Conservation (phyloP, 2,797 vertebrate species). For the Hafferia zeledoni region DNA sequence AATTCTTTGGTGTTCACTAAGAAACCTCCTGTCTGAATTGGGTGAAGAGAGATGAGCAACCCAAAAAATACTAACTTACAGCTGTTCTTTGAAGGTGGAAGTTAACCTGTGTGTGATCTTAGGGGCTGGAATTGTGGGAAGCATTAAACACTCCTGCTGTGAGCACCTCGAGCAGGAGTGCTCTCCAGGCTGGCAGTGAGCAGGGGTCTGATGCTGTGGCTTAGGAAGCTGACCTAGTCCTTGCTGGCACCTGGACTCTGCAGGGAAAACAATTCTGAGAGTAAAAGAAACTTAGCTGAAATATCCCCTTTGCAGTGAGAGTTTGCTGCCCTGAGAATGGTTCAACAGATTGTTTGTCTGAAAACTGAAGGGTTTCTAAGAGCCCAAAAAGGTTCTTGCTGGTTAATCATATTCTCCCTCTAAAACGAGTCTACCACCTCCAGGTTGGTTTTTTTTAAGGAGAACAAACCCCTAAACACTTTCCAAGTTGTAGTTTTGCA, state of each 20-base stretch:
- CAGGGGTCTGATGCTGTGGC: background rate
- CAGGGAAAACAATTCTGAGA: background rate
- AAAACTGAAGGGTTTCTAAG: background rate
- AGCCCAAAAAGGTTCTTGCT: background rate
- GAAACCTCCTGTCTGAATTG: background rate
- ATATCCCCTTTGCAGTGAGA: background rate
- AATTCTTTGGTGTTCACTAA: background rate
- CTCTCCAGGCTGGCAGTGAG: background rate
- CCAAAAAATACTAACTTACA: background rate
- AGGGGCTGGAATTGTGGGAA: background rate
- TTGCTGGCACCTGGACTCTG: background rate
- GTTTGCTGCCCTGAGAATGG: background rate
- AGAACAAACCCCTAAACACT: background rate
- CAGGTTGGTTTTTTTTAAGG: background rate
- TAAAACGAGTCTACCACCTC: background rate
- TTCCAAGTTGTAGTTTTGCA: background rate
- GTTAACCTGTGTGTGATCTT: background rate
- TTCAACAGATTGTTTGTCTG: background rate
- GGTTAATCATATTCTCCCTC: background rate
- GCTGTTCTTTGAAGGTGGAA: background rate
- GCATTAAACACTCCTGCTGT: background rate
- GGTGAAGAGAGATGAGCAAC: background rate
- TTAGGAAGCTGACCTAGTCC: background rate
- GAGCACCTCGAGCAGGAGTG: background rate
- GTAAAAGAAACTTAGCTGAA: background rate